Base-by-base conservation (phyloP, 2,113 vertebrate species). In the Brienomyrus brachyistius region DNA sequence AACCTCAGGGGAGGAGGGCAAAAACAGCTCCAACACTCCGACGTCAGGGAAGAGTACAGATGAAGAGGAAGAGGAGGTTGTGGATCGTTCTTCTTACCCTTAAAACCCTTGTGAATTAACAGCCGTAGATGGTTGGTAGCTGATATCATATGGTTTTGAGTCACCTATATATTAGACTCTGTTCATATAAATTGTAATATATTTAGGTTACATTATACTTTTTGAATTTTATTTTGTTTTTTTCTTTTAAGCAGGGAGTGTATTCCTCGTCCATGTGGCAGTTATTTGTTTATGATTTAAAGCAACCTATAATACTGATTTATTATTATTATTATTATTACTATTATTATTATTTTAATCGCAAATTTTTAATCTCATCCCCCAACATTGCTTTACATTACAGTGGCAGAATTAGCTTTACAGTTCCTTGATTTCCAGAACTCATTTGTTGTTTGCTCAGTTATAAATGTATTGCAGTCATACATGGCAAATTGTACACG, bases 41-140 rank as follows among this genome's bases (percentile, higher is more conserved):
- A 70, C 62, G 85, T 99, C 98, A 92, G 98, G 97, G 94, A 99
- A 98, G 96, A 99, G 97, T 96, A 97, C 98, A 82, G 98, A 99
- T 91, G 98, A 99, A 95, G 98, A 99, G 93, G 98, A 99, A 91
- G 98, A 99, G 93, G 98, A 99, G 97, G 95, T 94, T 82, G 51
- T 87, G 90, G 66, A 88, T 17, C 70, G 35, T 89, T 89, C 89
- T 51, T 89, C 88, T 89, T 89, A 77, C 52, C 80, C 89, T 23
- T 89, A 89, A 85, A 84, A 84, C 35, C 19, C 35, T 84, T 82
- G 13, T n/a, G 50, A 45, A n/a, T 82, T 77, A 88, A 51, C 88
- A 31, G 54, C 88, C 50, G 0, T 89, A 89, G 47, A 80, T 31
- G 43, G 43, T 70, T 19, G 77, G 66, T 88, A 17, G 40, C 62